Evolutionary conservation across 1,140 invertebrate genomes (phyloP), one percentile per base, ranked within the genome.

Genomic region (Bombus superbus): DNA sequence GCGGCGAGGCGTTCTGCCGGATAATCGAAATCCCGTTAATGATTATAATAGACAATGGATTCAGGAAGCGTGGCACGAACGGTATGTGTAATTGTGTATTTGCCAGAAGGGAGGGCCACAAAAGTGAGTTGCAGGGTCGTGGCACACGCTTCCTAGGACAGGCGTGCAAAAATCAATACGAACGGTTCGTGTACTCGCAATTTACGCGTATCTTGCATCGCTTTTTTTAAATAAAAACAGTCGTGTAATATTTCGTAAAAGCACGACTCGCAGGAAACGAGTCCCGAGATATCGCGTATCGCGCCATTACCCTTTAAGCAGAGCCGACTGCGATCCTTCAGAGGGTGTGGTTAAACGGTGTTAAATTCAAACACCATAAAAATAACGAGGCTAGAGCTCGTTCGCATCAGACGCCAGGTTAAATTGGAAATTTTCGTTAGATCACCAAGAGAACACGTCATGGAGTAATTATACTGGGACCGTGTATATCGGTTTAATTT

Each of bases 1-100:
- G 22, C 76, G 69, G 18, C 47, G 75, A 85, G 74, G 75, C 88
- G 76, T 88, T 88, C 85, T 83, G 42, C 66, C 88, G 69, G 40
- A 81, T 90, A 81, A 90, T 90, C 86, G 89, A 77, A 77, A 72
- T 64, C 85, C 80, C 82, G 88, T 87, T 89, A 89, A 85, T 81
- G 86, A 85, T 89, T 72, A 78, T 87, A 78, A 88, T 80, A 73
- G 86, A 90, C 88, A 90, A 90, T 88, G 79, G 88, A 78, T 81
- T 90, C 79, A 76, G 82, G 71, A 90, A 89, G 82, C 88, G 82
- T 80, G 86, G 75, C 86, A 85, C 81, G 85, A 85, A 38, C 69
- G 59, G 73, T 69, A 53, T 79, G 68, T 86, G 80, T 86, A 89
- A 89, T 89, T 84, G 77, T 85, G 81, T 85, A 81, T 74, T 89